Percentiles rank a stretch among this genome's conserved stretches.
phyloP scores from a whole-genome alignment of 2,797 vertebrate species.

The Eospalax fontanierii region DNA sequence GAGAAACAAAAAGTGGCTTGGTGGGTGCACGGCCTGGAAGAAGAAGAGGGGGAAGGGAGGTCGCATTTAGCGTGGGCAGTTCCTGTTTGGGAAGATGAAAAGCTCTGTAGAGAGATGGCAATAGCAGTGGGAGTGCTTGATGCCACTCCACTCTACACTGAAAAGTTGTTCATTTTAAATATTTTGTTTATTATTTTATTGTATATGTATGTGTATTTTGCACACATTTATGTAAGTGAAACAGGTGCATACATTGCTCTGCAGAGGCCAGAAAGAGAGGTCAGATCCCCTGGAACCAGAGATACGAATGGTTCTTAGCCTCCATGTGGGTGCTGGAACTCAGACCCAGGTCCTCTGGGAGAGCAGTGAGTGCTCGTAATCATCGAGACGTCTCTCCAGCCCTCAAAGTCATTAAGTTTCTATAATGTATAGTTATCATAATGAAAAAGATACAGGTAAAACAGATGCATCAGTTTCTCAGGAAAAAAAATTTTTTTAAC shows the following conservation, averaged over 20 bases:
- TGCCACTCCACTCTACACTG: background rate
- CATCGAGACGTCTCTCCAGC: no score
- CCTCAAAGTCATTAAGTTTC: background rate
- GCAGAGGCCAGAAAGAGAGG: no score
- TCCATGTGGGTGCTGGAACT: no score
- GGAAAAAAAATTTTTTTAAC: background rate
- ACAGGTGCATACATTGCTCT: no score
- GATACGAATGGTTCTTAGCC: no score
- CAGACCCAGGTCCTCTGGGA: no score
- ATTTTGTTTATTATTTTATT: no score
- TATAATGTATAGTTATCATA: background rate
- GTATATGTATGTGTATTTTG: no score
- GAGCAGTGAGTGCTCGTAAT: no score
- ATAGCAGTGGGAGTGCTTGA: background rate
- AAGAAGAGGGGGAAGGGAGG: background rate
- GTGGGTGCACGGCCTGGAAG: background rate
- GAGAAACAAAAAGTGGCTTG: background rate
- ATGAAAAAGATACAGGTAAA: background rate
- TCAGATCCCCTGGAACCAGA: no score
- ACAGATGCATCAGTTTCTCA: background rate
- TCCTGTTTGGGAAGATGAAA: background rate
- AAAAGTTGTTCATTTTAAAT: no score
- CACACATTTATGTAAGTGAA: no score
- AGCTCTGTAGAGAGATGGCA: background rate
- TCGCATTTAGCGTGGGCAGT: background rate